Evolutionary conservation across 2,888 invertebrate genomes (phyloP).

Genomic region (Leptinotarsa haldemani): DNA sequence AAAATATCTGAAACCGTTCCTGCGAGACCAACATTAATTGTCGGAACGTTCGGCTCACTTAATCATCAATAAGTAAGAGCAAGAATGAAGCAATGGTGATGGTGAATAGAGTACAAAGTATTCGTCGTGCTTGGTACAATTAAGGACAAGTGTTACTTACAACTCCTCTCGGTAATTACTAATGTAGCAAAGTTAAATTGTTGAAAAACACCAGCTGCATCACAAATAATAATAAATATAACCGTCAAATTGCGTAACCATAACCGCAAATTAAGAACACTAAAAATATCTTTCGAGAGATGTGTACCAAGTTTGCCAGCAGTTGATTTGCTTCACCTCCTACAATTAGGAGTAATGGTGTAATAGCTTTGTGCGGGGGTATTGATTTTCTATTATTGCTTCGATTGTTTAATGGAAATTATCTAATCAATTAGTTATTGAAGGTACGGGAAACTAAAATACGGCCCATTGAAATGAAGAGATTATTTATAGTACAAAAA

Average conservation of each 20-base stretch:
- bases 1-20: slow-evolving; percentile 6
- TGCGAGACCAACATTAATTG: slow-evolving; percentile 40
- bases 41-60: slow-evolving; percentile 40
- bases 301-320: slow-evolving; percentile 29
- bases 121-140: slow-evolving; percentile 59
- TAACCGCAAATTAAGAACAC: slow-evolving; percentile 42
- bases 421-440: too few relatives aligned
- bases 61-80: slow-evolving; percentile 43
- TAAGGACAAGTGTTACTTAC: slow-evolving; percentile 66
- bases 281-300: slow-evolving; percentile 40
- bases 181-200: slow-evolving; percentile 66
- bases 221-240: slow-evolving; percentile 64
- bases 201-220: slow-evolving; percentile 66
- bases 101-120: slow-evolving; percentile 56
- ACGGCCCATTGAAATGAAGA: too few relatives aligned
- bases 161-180: slow-evolving; percentile 63
- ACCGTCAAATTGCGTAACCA: slow-evolving; percentile 57
- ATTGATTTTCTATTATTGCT: not conserved
- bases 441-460: too few relatives aligned
- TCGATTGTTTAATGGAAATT: not conserved
- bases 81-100: slow-evolving; percentile 50
- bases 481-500: too few relatives aligned
- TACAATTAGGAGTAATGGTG: slow-evolving; percentile 34
- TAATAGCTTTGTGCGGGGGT: not conserved
- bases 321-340: slow-evolving; percentile 36